Evolutionary conservation across 2,113 vertebrate genomes (phyloP), one percentile per base, ranked within the genome.

Genomic region (Ceyx melanurus): DNA sequence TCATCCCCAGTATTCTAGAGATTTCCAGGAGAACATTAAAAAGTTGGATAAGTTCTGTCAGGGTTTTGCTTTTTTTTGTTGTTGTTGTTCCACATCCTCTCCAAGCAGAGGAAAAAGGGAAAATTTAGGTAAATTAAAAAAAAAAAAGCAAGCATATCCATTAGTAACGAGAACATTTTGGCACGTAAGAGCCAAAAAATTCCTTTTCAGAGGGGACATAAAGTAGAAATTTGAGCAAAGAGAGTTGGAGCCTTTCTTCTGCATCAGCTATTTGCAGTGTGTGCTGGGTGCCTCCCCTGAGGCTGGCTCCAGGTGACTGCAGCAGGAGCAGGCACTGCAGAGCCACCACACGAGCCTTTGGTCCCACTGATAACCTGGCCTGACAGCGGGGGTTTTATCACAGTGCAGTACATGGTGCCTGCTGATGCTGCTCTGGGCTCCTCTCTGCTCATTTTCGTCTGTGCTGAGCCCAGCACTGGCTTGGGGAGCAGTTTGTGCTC

Each of bases 1-100:
- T 82, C n/a, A 70, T 20, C 10, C 33, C 89, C 33, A 40, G 26
- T 31, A 33, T 33, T 35, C 40, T 16, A 29, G 15, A 54, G 45
- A 15, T 62, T 88, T 89, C 64, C 45, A 76, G 40, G 7, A 67
- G 13, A 79, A 42, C 3, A 65, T 33, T 68, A 64, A 54, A 75
- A 64, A 71, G 48, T 28, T 48, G 25, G 3, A 15, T 71, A 71
- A 35, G 5, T 45, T 91, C 48, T 45, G 3, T 51, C 13, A 66
- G 9, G 5, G 4, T 0, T 1, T 50, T 28, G 5, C 3, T 0
- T 1, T 50, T 23, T 53, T 72, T 53, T 87, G n/a, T 46, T 68
- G 37, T 46, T 50, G 48, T 50, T 45, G 43, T 50, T 50, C 79
- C 23, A 42, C 15, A 50, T 43, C 19, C 11, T 90, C 13, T 87